Evolutionary conservation across 2,797 vertebrate genomes (phyloP).

Genomic region (Coluber constrictor): DNA sequence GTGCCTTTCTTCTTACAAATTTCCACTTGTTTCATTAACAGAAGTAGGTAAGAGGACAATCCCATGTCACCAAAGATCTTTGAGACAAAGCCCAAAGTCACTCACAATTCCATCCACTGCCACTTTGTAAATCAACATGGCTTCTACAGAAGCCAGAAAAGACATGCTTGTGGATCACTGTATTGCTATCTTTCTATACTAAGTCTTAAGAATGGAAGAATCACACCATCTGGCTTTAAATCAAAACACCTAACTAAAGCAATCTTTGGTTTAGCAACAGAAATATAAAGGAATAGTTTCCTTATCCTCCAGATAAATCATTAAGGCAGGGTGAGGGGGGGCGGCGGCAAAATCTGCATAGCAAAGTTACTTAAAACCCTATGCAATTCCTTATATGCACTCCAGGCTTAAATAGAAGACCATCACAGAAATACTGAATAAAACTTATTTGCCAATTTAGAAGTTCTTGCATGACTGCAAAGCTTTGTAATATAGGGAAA

Average conservation of each 20-base stretch:
- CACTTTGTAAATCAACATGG: neutral
- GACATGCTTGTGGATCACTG: neutral
- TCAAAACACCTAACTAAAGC: neutral
- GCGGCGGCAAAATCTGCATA: neutral
- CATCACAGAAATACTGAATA: neutral
- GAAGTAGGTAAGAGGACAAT: neutral
- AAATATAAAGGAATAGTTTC: neutral
- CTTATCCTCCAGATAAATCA: neutral
- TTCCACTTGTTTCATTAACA: no score
- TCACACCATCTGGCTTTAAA: neutral
- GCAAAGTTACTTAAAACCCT: neutral
- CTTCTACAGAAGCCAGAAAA: neutral
- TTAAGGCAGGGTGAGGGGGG: fast-evolving
- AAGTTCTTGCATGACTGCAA: neutral
- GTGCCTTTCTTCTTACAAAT: neutral
- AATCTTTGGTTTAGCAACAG: conserved; percentile 26
- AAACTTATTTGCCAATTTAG: no score
- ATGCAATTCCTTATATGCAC: neutral
- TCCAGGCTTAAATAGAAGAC: neutral
- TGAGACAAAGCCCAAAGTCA: neutral
- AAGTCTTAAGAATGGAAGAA: neutral
- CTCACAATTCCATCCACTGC: neutral
- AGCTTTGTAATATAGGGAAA: neutral
- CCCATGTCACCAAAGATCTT: no score
- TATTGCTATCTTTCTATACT: neutral